phyloP scores from a whole-genome alignment of 2,888 invertebrate species.

The Xiphydria camelus region DNA sequence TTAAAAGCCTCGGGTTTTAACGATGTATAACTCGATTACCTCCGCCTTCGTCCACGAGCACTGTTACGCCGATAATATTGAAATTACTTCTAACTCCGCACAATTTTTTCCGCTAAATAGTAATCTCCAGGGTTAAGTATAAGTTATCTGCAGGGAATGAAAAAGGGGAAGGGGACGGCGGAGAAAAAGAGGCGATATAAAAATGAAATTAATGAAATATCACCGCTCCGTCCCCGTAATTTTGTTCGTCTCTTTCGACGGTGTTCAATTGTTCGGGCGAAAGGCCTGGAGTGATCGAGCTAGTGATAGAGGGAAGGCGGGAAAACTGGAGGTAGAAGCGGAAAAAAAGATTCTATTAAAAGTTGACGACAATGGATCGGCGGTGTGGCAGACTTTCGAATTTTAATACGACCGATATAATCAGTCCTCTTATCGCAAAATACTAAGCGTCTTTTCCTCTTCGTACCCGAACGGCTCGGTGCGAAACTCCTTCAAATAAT shows the following conservation, averaged over 20 bases:
- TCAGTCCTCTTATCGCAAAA: slow-evolving; percentile 46
- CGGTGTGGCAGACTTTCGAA: slow-evolving; percentile 31
- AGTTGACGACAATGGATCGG: slow-evolving; percentile 37
- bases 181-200: too few species aligned
- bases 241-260: background rate
- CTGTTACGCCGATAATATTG: slow-evolving; percentile 9
- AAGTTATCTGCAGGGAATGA: too few species aligned
- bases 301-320: background rate
- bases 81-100: slow-evolving; percentile 10
- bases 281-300: background rate
- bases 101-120: background rate
- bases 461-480: too few species aligned
- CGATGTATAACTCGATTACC: too few species aligned
- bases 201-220: slow-evolving; percentile 10
- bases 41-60: too few species aligned
- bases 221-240: background rate
- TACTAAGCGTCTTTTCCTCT: slow-evolving; percentile 1
- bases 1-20: too few species aligned
- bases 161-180: too few species aligned
- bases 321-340: slow-evolving; percentile 23
- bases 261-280: background rate
- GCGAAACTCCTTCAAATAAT: too few species aligned
- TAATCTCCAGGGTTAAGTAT: too few species aligned
- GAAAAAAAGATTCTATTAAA: slow-evolving; percentile 48
- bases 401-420: slow-evolving; percentile 49